These are phyloP conservation scores for Hyppa rectilinea DNA, from an alignment of 2,888 invertebrate genomes.

Conservation along the genomic window DNA sequence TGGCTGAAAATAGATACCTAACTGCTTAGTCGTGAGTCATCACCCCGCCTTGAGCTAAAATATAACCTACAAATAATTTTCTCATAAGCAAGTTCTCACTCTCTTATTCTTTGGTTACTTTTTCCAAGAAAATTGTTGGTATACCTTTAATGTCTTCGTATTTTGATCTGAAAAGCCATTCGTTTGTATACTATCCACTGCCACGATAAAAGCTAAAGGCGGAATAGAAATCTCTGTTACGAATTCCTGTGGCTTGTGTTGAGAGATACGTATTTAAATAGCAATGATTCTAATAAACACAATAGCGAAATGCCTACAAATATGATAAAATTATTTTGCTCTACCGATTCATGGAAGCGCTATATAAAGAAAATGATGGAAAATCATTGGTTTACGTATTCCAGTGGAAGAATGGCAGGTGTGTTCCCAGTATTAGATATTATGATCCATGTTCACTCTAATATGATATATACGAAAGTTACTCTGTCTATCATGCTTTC, in stretches of 20 bases:
- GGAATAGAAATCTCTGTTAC: neutral
- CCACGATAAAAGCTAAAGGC: neutral
- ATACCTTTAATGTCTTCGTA: neutral
- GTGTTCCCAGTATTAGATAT: neutral
- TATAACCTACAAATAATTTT: no score
- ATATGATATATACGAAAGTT: neutral
- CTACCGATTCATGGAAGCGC: neutral
- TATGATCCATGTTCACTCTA: neutral
- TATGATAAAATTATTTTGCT: neutral
- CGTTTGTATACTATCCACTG: neutral
- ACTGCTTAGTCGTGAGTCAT: no score
- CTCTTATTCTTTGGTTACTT: neutral
- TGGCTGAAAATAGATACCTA: no score
- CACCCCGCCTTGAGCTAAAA: no score
- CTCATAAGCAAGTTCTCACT: no score
- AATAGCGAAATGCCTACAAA: neutral
- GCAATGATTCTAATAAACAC: neutral
- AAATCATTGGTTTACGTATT: neutral
- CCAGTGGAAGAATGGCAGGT: neutral
- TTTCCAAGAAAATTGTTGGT: neutral
- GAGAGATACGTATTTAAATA: neutral
- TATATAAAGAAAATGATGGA: neutral
- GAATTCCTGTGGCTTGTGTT: neutral
- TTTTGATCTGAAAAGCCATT: neutral
- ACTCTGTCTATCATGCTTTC: neutral